Conservation (phyloP, 2,113 vertebrate genomes). For the Pelusios castaneus region DNA sequence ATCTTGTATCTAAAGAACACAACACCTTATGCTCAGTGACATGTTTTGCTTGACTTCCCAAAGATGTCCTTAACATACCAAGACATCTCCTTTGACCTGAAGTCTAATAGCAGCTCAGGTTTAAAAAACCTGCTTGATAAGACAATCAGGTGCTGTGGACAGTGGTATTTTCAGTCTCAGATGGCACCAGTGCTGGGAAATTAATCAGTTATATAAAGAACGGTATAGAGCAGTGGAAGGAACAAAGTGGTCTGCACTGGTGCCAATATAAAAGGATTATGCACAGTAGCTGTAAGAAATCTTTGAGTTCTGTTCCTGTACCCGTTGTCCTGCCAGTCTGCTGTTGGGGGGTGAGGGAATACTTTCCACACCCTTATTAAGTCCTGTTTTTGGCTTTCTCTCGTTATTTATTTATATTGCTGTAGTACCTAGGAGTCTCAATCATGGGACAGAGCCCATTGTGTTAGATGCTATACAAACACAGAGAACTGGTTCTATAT, state of each 20-base stretch:
- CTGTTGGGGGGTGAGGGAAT: neutral
- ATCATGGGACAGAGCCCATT: too few relatives aligned
- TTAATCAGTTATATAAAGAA: neutral
- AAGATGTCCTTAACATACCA: neutral
- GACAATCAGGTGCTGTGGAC: neutral
- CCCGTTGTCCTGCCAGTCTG: neutral
- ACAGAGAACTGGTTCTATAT: neutral
- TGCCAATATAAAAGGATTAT: neutral
- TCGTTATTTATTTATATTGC: neutral
- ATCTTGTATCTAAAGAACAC: neutral
- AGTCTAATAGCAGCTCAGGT: neutral
- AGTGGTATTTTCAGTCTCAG: neutral
- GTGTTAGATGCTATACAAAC: neutral
- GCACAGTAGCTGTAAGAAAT: neutral
- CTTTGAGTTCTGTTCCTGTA: neutral
- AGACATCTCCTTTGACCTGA: neutral
- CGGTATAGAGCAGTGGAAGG: neutral
- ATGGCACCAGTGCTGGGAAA: neutral
- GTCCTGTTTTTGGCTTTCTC: neutral
- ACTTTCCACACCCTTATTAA: neutral
- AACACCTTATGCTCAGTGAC: slow-evolving; percentile 7
- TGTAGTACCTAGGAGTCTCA: neutral
- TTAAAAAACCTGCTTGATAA: neutral
- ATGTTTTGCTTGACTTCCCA: slow-evolving; percentile 40
- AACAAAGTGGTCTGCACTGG: neutral